These are phyloP conservation scores for Monochamus saltuarius DNA, from an alignment of 1,140 invertebrate species.

Conservation along the genomic window DNA sequence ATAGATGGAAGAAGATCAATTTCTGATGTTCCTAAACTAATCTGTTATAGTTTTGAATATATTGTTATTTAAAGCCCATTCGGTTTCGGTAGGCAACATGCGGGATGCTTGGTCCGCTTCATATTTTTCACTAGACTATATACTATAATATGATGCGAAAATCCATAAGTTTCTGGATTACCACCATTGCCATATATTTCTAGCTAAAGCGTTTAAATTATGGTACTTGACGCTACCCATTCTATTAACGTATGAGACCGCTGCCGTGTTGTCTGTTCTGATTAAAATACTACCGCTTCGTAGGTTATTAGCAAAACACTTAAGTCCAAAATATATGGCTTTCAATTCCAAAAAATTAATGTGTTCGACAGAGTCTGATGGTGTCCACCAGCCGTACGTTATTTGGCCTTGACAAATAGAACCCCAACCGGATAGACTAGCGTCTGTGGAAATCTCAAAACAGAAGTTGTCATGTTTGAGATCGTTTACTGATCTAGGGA, in stretches of 20 bases:
- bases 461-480: no score
- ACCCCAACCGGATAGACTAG: neutral
- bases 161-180: no score
- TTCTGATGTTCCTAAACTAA: no score
- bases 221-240: slow-evolving; percentile 32
- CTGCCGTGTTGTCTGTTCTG: slow-evolving; percentile 36
- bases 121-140: no score
- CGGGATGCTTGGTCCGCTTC: no score
- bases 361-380: neutral
- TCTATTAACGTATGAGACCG: slow-evolving; percentile 32
- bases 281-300: slow-evolving; percentile 27
- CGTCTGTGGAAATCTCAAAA: neutral
- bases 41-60: no score
- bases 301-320: neutral
- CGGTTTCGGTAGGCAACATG: no score
- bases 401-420: neutral
- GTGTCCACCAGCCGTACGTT: neutral
- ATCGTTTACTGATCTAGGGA: no score
- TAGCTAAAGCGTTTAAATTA: slow-evolving; percentile 22
- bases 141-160: no score
- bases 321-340: neutral
- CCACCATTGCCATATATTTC: slow-evolving; percentile 32
- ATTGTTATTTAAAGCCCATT: no score
- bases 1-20: no score
- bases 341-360: neutral